Evolutionary conservation across 2,797 vertebrate species (phyloP), one percentile per base, ranked within the genome.

Genomic region (Melanotaenia boesemani): DNA sequence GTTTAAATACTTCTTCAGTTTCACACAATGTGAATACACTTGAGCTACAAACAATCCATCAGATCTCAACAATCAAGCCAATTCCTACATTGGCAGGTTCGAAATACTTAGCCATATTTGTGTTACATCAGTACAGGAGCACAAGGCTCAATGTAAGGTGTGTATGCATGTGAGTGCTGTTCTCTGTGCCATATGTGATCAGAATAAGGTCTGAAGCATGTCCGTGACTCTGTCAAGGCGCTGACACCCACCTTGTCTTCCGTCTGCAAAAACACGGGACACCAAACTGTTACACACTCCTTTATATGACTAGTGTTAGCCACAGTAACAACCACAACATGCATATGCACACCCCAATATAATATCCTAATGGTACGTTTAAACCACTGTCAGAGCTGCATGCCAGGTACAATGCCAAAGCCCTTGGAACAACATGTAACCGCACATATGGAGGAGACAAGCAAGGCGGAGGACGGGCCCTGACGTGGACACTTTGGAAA

Each of bases 231-330:
- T 79, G 90, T 92, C 89, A 91, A 87, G 90, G 86, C 82, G 91
- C 72, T 85, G 90, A 90, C 88, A 95, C 95, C 94, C 92, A 96
- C 95, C 95, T 95, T 94, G 93, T 88, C 94, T 94, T 96, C 90
- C 84, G 92, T 95, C 95, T 96, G 95, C 66, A 90, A 94, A 95
- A 94, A 96, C 94, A 96, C 77, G 93, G 92, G 92, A 95, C 82
- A 95, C 85, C 84, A 93, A 85, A 93, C 61, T 16, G 86, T 95
- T 95, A 95, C 90, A 92, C 70, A 88, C 80, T 79, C 22, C 65
- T 86, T 70, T 16, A 60, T 11, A 72, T 67, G 58, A 41, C 87
- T 77, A 63, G 9, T 70, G 30, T 55, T 39, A 76, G 74, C 74
- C 70, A 86, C 57, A 87, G 73, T 64, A 70, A 78, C 73, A 81